Conservation (phyloP, 2,888 invertebrate genomes). For the Coelinius sp. region DNA sequence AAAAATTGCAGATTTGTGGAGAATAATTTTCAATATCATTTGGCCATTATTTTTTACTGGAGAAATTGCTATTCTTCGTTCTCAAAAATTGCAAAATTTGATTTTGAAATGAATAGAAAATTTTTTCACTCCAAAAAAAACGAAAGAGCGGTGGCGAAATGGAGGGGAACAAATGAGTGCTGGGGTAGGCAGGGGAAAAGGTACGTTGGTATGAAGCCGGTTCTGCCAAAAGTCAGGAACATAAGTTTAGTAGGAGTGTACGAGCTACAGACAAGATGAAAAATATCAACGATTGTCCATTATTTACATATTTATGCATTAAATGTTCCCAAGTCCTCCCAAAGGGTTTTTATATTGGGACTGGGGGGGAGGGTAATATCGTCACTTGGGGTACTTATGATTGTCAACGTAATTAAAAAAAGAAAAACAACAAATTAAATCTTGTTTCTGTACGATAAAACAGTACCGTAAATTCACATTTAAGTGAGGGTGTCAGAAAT, state of each 20-base stretch:
- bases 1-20: no score
- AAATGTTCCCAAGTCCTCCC: slow-evolving; percentile 51
- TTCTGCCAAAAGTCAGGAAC: slow-evolving; percentile 58
- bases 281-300: slow-evolving; percentile 61
- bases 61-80: no score
- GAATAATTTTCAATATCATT: no score
- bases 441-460: neutral
- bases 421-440: neutral
- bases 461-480: slow-evolving; percentile 36
- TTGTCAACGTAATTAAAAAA: no score
- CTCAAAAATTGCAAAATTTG: no score
- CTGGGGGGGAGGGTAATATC: no score
- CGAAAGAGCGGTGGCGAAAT: neutral
- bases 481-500: slow-evolving; percentile 50
- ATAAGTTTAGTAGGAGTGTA: slow-evolving; percentile 65
- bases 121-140: neutral
- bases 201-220: slow-evolving; percentile 31
- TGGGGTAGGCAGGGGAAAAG: neutral
- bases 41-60: no score
- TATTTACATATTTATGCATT: slow-evolving; percentile 67
- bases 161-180: neutral
- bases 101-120: no score
- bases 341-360: no score
- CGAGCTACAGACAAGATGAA: slow-evolving; percentile 57
- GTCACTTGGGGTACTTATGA: no score